Conservation (phyloP, 2,797 vertebrate species). For the Carduelis carduelis region DNA sequence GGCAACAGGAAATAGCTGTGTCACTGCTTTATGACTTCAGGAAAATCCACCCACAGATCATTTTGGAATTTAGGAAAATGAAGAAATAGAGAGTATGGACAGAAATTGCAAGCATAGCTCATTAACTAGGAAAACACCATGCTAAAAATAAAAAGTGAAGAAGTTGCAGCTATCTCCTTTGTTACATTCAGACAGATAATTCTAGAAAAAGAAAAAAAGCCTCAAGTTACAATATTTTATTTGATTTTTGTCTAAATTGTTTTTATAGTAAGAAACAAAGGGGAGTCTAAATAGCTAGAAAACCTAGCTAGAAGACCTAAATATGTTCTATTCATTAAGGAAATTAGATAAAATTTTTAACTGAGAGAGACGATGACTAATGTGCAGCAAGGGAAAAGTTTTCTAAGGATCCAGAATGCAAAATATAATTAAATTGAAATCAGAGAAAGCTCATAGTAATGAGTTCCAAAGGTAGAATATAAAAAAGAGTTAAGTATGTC, state of each 20-base stretch:
- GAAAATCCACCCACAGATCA: slow-evolving; percentile 67
- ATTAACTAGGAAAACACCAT: not conserved
- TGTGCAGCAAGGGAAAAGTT: not conserved
- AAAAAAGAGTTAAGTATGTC: slow-evolving; percentile 21
- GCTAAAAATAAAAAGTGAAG: not conserved
- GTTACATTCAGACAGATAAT: not conserved
- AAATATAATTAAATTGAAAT: not conserved
- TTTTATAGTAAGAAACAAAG: not conserved
- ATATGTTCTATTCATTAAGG: not conserved
- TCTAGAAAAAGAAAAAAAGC: not conserved
- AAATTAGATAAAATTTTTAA: not conserved
- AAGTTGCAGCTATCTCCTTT: not conserved
- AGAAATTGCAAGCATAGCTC: not conserved
- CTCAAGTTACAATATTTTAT: not conserved
- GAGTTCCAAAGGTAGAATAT: not conserved
- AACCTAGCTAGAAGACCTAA: not conserved
- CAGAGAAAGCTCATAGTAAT: not conserved
- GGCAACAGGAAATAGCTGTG: slow-evolving; percentile 68
- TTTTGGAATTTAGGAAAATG: slow-evolving; percentile 23
- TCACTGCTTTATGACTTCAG: slow-evolving; percentile 54
- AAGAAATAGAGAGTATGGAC: not conserved
- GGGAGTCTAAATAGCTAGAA: not conserved
- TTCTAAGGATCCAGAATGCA: not conserved
- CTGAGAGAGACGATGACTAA: not conserved
- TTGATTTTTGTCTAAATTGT: not conserved